Conservation (phyloP, 2,113 vertebrate species). For the Oncorhynchus mykiss region DNA sequence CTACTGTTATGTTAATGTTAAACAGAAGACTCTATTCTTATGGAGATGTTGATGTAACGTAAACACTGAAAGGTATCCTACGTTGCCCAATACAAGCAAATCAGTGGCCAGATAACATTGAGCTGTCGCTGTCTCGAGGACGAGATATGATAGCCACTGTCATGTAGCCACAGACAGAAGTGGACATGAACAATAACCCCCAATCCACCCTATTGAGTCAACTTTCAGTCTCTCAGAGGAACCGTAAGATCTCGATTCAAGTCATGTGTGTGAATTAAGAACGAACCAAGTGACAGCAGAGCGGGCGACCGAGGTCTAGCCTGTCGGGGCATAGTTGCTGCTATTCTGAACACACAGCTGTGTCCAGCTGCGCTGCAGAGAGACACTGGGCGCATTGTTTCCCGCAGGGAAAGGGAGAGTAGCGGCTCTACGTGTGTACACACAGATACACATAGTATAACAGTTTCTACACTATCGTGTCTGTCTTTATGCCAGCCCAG, state of each 20-base stretch:
- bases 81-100: not conserved
- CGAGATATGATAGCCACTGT: not conserved
- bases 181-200: not conserved
- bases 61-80: no score
- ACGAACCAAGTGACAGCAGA: not conserved
- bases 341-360: conserved; percentile 59
- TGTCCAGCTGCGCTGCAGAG: conserved; percentile 58
- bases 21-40: no score
- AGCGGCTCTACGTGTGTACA: conserved; percentile 20
- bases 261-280: not conserved
- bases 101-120: not conserved
- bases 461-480: conserved; percentile 34
- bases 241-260: not conserved
- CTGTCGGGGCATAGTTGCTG: conserved; percentile 17
- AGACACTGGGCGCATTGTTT: conserved; percentile 70
- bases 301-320: not conserved
- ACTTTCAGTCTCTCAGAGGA: not conserved
- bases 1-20: no score
- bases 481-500: conserved; percentile 25
- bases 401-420: conserved; percentile 29
- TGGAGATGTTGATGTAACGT: no score
- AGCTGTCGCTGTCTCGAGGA: not conserved
- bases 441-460: conserved; percentile 9
- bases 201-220: not conserved
- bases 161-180: not conserved